Evolutionary conservation across 2,797 vertebrate genomes (phyloP).

Genomic region (Zenarchopterus dispar): DNA sequence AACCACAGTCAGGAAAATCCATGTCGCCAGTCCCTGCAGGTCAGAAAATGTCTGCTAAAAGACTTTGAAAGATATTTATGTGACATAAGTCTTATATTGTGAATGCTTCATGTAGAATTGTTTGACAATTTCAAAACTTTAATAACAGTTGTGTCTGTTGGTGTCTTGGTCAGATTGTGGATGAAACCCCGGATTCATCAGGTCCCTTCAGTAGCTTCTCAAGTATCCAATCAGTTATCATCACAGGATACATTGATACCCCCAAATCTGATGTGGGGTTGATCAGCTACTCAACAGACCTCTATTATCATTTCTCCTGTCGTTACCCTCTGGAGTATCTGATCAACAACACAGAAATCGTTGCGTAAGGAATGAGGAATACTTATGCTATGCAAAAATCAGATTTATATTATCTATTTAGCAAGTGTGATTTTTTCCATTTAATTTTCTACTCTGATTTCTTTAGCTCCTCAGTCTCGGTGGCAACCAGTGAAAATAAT

Average conservation of each 20-base stretch:
- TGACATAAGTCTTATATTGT: background rate
- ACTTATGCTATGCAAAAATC: background rate
- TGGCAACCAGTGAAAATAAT: conserved; percentile 81
- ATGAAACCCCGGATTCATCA: conserved; percentile 71
- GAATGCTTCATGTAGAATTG: background rate
- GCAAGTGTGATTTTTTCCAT: background rate
- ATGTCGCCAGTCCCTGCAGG: conserved; percentile 82
- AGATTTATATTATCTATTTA: background rate
- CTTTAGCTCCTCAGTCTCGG: conserved; percentile 82
- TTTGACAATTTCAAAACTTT: background rate
- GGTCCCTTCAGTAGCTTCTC: conserved; percentile 77
- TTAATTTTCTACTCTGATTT: background rate
- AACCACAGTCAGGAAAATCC: conserved; percentile 79
- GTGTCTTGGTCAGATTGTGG: conserved; percentile 72
- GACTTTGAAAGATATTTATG: background rate
- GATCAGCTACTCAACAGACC: conserved; percentile 84
- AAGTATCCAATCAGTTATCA: conserved; percentile 79
- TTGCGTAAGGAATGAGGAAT: conserved; percentile 73
- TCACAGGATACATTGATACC: conserved; percentile 82
- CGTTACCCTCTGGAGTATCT: conserved; percentile 84
- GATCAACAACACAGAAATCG: conserved; percentile 82
- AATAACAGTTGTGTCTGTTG: background rate
- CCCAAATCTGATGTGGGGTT: conserved; percentile 63
- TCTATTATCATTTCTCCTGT: conserved; percentile 86
- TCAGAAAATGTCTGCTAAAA: conserved; percentile 34